These are phyloP conservation scores for Baryphthengus martii DNA, from an alignment of 2,113 vertebrate genomes.

Conservation along the genomic window DNA sequence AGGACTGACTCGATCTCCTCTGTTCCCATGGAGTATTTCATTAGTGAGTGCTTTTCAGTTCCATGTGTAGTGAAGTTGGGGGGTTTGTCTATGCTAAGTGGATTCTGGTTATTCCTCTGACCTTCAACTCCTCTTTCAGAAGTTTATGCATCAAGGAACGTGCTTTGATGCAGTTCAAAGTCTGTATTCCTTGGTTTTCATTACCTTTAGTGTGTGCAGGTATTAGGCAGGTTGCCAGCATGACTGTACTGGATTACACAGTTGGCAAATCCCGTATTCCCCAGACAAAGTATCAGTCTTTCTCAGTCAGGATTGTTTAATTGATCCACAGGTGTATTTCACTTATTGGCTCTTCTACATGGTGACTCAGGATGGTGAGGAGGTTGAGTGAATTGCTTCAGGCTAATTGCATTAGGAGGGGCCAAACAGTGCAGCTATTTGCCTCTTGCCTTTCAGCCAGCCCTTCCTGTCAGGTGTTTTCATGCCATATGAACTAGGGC, in stretches of 20 bases:
- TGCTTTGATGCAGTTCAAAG: not conserved
- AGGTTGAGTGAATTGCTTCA: not conserved
- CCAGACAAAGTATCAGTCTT: not conserved
- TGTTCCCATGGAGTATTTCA: not conserved
- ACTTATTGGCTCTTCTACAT: not conserved
- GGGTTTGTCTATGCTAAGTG: not conserved
- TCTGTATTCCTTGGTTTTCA: not conserved
- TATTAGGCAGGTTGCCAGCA: not conserved
- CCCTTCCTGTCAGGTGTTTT: not conserved
- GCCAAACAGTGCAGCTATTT: not conserved
- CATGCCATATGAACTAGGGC: not conserved
- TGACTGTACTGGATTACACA: not conserved
- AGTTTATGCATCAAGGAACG: not conserved
- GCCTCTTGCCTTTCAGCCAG: not conserved
- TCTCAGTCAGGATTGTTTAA: not conserved
- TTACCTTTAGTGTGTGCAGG: not conserved
- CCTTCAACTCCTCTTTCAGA: not conserved
- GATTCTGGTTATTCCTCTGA: not conserved
- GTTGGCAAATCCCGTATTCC: not conserved
- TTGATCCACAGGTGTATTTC: not conserved
- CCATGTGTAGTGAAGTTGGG: not conserved
- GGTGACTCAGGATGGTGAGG: not conserved
- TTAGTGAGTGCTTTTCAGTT: not conserved
- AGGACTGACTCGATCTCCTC: not conserved
- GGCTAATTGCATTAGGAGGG: not conserved